Base-by-base conservation (phyloP, 2,888 invertebrate species). In the Euzophera pinguis region DNA sequence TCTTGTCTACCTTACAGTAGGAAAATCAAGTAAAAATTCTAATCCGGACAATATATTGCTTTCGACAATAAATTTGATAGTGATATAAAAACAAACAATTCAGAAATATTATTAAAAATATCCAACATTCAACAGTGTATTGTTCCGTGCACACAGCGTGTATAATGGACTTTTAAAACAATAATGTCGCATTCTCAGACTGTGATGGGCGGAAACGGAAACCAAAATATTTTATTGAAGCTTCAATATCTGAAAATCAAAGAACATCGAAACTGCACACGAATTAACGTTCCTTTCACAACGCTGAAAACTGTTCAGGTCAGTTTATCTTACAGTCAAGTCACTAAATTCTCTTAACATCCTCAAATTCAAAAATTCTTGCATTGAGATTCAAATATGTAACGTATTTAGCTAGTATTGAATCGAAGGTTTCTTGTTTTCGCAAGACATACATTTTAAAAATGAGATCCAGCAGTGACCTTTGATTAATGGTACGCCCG, bases 141-240 rank as follows among this genome's bases (percentile, higher is more conserved):
- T 16, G 45, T 32, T 34, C 32, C 13, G 12, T 29, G 16, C 13
- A 13, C 39, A 16, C n/a, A 3, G 29, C 4, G 22, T 38, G 41
- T 10, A 4, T n/a, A 41, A n/a, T 22, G 45, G 12, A 34, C 10
- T 32, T 14, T 10, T 32, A 27, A 43, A 45, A 45, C 45, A 45
- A 45, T 45, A 45, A 10, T 45, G 32, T 45, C 32, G 45, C 45
- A 32, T 45, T 45, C 45, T 32, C 16, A 13, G 45, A 14, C 32
- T 14, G 29, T 45, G 14, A 32, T 32, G 32, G 43, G 10, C 29
- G n/a, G n/a, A n/a, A n/a, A n/a, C 22, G 22, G 32, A 29, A 45
- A 45, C 32, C 9, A 32, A 32, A 45, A 45, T 16, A 45, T 32
- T 45, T 43, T 13, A 14, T 13, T 34, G 32, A 29, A 29, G 10